Evolutionary conservation across 2,888 invertebrate genomes (phyloP), one percentile per base, ranked within the genome.

Genomic region (Machimus rusticus): DNA sequence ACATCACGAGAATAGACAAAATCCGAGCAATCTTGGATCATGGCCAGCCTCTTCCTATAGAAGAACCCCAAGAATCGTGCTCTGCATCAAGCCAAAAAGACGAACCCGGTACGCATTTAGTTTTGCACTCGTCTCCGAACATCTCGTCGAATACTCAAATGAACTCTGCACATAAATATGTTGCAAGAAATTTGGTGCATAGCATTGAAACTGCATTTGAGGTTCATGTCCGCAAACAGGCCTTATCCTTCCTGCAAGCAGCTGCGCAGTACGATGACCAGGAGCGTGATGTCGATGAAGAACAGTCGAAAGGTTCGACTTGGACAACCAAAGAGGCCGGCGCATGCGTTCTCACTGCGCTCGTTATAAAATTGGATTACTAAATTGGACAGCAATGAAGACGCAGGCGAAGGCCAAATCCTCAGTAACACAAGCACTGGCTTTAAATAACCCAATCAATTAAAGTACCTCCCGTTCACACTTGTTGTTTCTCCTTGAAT

Each of bases 281-380:
- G 46, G 88, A 88, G 23, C 87, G 86, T 5, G 87, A 87, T 28
- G 31, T 82, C 37, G 87, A 86, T 39, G 87, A 87, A 19, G 87
- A 87, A 43, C 57, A 19, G 57, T 39, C 77, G 23, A 76, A 76
- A 31, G 85, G 74, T 31, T 84, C 85, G 31, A 78, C 86, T 77
- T 93, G 93, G 93, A 92, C 93, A 74, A 93, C 93, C 43, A 93
- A 93, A 89, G 93, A 93, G 89, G 92, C 92, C 1, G 93, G 93
- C 8, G 93, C 93, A 78, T 93, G 93, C 90, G 90, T 92, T 31
- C 91, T 93, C 76, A 93, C 92, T 34, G 93, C 92, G 23, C 89
- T 93, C 77, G 91, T 93, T 78, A 90, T 92, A 12, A 92, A 92
- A 89, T 88, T 92, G 84, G 51, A 91, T 93, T 79, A 90, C 92